Percentiles rank a stretch among this genome's conserved stretches.
Conservation (phyloP, 2,797 vertebrate species). For the Myotis daubentonii region DNA sequence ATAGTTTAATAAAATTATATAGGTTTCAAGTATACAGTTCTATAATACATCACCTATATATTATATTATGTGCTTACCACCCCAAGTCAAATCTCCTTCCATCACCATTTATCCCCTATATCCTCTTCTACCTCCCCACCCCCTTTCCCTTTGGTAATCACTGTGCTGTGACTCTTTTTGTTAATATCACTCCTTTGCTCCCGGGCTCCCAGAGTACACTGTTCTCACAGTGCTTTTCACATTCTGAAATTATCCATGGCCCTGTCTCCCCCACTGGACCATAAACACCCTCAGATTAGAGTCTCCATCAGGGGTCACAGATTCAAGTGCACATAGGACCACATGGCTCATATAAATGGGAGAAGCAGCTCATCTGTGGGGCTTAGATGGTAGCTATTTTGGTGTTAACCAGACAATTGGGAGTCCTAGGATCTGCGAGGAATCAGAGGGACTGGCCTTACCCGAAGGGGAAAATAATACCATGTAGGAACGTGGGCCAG, state of each 20-base stretch:
- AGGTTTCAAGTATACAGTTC: neutral
- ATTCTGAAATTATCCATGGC: neutral
- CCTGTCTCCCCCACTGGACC: neutral
- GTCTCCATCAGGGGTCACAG: neutral
- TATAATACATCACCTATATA: neutral
- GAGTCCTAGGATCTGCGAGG: neutral
- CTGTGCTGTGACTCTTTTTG: neutral
- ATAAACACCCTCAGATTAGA: neutral
- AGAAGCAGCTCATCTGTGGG: neutral
- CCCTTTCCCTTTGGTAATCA: neutral
- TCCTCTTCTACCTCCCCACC: neutral
- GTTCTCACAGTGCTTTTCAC: neutral
- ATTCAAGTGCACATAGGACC: neutral
- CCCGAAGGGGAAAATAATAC: neutral
- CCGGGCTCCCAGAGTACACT: neutral
- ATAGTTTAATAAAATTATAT: neutral
- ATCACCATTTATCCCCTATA: neutral
- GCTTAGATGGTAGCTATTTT: neutral
- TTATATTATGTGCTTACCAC: neutral
- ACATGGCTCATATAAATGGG: neutral
- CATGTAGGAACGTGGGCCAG: neutral
- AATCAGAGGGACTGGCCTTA: neutral
- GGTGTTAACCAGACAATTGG: neutral
- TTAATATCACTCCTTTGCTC: neutral
- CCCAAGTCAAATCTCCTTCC: neutral